Base-by-base conservation (phyloP, 1,140 invertebrate species). In the Chironomus tepperi region DNA sequence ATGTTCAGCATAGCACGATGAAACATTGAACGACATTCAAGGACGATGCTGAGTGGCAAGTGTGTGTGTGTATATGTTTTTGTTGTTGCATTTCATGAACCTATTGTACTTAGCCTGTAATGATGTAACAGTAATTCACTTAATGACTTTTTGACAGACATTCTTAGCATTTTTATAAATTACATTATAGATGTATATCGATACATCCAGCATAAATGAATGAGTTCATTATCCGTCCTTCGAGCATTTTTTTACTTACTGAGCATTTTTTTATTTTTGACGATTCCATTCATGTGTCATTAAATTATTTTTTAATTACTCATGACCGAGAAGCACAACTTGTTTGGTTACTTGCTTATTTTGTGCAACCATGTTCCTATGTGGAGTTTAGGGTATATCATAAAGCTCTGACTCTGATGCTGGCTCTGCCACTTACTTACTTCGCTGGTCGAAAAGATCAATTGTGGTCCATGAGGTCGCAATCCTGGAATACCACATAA, bases 141-240 rank as follows among this genome's bases (percentile, higher is more conserved):
- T 57, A 57, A 57, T 57, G 47, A 57, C 47, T 5, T 57, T 57
- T 57, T 57, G 47, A 57, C 47, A 57, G 47, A 57, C 47, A 57
- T 57, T 57, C 47, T 57, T 57, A 57, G 47, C 47, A 57, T 57
- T n/a, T 34, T 34, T 34, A 34, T 34, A 34, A 34, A 34, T 5
- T 15, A n/a, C 47, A 57, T 10, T n/a, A n/a, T 57, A n/a, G 47
- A 12, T 57, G 47, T 57, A 5, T 34, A 34, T 34, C 24, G 24
- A 34, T 34, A 34, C 5, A 34, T 34, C 24, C 24, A 34, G 5
- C 24, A 34, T 34, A 34, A 34, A 34, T 5, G 24, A 34, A 34
- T n/a, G 47, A 57, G 47, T 57, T 57, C 47, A 57, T n/a, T 57
- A 57, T 57, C 47, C 47, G 47, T 57, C 47, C 47, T 57, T 57